phyloP scores from a whole-genome alignment of 2,888 invertebrate genomes.

The Ectropis crepuscularia region DNA sequence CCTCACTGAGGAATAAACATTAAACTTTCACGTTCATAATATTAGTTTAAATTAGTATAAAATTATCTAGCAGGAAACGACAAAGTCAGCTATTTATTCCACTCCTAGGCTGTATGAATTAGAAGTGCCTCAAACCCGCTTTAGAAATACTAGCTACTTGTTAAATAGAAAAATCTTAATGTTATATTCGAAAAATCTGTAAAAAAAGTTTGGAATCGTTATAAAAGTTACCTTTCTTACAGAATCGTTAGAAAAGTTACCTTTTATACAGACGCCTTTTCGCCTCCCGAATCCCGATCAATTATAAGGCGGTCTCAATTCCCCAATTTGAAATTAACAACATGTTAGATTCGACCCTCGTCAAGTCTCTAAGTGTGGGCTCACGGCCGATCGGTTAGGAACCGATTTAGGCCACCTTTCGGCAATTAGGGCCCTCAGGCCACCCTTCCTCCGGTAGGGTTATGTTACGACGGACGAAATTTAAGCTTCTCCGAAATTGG shows the following conservation, averaged over 20 bases:
- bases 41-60: too few relatives aligned
- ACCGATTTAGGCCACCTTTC: constrained; percentile 29
- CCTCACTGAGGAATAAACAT: too few relatives aligned
- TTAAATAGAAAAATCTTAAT: too few relatives aligned
- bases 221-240: too few relatives aligned
- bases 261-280: constrained; percentile 10
- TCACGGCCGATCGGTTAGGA: constrained; percentile 29
- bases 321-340: constrained; percentile 35
- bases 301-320: constrained; percentile 30
- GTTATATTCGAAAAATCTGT: too few relatives aligned
- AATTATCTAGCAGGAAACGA: too few relatives aligned
- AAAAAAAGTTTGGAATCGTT: too few relatives aligned
- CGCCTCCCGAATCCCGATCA: constrained; percentile 14
- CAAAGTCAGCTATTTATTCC: too few relatives aligned
- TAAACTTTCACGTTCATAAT: too few relatives aligned
- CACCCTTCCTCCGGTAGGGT: constrained; percentile 16
- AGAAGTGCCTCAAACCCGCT: too few relatives aligned
- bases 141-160: too few relatives aligned
- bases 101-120: too few relatives aligned
- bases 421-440: constrained; percentile 29
- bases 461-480: constrained; percentile 20
- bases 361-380: constrained; percentile 22
- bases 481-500: constrained; percentile 25
- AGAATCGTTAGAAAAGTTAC: not conserved
- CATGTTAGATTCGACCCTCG: constrained; percentile 32